phyloP scores from a whole-genome alignment of 2,113 vertebrate species.

The Nothocercus julius region DNA sequence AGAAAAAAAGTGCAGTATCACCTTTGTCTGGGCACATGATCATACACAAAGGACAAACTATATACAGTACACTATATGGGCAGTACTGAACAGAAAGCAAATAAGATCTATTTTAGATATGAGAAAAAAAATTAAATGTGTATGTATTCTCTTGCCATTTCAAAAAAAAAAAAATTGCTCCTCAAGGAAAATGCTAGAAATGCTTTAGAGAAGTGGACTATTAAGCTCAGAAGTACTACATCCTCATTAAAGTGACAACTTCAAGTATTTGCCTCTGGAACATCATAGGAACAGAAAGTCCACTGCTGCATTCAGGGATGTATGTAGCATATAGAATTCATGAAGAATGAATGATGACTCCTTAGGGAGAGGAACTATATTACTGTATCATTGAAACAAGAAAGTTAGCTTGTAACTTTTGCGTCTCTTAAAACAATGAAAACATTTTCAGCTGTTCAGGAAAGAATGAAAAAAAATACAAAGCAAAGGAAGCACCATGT shows the following conservation, averaged over 20 bases:
- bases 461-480: neutral
- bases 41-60: fast-evolving
- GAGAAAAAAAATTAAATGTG: neutral
- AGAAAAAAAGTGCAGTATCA: neutral
- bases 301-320: neutral
- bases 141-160: neutral
- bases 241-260: neutral
- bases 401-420: neutral
- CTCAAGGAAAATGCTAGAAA: neutral
- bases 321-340: neutral
- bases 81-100: neutral
- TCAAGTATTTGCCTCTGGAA: neutral
- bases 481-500: neutral
- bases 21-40: neutral
- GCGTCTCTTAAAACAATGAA: neutral
- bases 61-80: neutral
- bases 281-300: neutral
- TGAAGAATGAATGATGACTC: neutral
- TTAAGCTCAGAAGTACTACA: neutral
- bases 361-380: neutral
- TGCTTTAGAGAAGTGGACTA: neutral
- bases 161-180: neutral
- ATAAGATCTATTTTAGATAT: neutral
- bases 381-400: neutral
- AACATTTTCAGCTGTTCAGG: neutral